Conservation (phyloP, 1,140 invertebrate species). For the Cherax quadricarinatus region DNA sequence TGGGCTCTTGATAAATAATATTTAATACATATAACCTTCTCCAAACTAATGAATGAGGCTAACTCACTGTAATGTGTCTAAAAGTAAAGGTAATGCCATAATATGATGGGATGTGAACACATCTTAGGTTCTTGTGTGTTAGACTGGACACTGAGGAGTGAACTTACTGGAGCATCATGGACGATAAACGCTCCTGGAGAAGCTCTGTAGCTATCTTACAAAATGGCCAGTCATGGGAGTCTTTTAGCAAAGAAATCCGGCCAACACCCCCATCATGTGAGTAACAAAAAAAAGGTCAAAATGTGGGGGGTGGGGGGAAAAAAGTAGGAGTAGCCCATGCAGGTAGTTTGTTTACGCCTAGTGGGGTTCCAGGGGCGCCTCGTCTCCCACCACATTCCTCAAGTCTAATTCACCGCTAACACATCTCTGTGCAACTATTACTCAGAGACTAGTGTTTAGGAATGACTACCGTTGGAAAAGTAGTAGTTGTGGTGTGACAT, state of each 20-base stretch:
- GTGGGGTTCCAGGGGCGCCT: not conserved
- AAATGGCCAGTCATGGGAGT: conserved; percentile 71
- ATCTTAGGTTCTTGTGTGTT: conserved; percentile 50
- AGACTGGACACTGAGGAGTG: conserved; percentile 27
- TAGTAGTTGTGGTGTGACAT: no score
- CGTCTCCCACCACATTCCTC: no score
- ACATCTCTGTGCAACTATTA: no score
- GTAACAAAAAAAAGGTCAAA: not conserved
- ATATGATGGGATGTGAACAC: not conserved
- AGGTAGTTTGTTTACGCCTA: not conserved
- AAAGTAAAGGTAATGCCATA: no score
- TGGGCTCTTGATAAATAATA: no score
- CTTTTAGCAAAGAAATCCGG: conserved; percentile 57
- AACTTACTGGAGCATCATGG: conserved; percentile 58
- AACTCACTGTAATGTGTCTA: no score
- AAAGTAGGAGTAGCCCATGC: not conserved
- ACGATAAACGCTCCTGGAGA: conserved; percentile 70
- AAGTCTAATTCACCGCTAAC: no score
- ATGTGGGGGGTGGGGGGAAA: not conserved
- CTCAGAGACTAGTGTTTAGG: no score
- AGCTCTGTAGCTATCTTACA: conserved; percentile 71
- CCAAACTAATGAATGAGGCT: no score
- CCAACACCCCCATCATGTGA: conserved; percentile 74
- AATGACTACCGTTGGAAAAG: no score
- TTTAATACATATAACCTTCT: no score